Conservation (phyloP, 2,888 invertebrate species). For the Cantharis nigra region DNA sequence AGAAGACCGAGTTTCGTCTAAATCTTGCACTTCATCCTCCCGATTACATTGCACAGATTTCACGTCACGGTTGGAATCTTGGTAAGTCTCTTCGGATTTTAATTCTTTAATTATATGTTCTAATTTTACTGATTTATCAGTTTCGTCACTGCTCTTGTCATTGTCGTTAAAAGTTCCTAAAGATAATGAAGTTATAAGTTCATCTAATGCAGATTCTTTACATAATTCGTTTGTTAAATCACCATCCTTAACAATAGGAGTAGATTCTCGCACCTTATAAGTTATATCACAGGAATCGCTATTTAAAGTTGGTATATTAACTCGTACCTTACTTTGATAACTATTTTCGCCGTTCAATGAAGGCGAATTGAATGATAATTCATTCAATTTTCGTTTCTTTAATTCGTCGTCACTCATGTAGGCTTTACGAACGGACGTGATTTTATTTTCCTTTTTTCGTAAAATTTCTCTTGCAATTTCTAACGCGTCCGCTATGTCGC, state of each 20-base stretch:
- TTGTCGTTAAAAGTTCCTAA: slow-evolving; percentile 61
- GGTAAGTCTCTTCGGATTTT: background rate
- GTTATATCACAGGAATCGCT: slow-evolving; percentile 37
- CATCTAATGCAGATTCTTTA: slow-evolving; percentile 60
- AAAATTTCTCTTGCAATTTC: slow-evolving; percentile 55
- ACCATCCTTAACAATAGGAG: slow-evolving; percentile 3
- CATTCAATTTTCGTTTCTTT: slow-evolving; percentile 43
- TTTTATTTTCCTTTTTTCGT: slow-evolving; percentile 52
- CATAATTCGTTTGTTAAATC: slow-evolving; percentile 9
- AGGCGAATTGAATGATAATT: slow-evolving; percentile 37
- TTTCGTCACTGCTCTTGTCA: slow-evolving; percentile 22
- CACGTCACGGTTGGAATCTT: background rate
- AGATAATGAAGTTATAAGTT: slow-evolving; percentile 73
- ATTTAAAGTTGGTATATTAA: slow-evolving; percentile 31
- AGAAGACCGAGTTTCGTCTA: slow-evolving; percentile 11
- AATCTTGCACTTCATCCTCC: background rate
- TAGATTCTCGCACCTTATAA: slow-evolving; percentile 27
- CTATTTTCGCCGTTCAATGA: slow-evolving; percentile 30
- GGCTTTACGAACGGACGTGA: slow-evolving; percentile 47
- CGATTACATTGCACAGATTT: background rate
- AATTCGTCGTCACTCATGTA: slow-evolving; percentile 54
- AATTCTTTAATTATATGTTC: slow-evolving; percentile 41
- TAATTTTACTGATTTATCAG: slow-evolving; percentile 46
- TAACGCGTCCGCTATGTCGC: slow-evolving; percentile 56
- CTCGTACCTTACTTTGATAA: slow-evolving; percentile 36